Percentiles rank a stretch among this genome's conserved stretches.
These are phyloP conservation scores for Sepioteuthis lessoniana DNA, from an alignment of 2,888 invertebrate species.

Conservation along the genomic window DNA sequence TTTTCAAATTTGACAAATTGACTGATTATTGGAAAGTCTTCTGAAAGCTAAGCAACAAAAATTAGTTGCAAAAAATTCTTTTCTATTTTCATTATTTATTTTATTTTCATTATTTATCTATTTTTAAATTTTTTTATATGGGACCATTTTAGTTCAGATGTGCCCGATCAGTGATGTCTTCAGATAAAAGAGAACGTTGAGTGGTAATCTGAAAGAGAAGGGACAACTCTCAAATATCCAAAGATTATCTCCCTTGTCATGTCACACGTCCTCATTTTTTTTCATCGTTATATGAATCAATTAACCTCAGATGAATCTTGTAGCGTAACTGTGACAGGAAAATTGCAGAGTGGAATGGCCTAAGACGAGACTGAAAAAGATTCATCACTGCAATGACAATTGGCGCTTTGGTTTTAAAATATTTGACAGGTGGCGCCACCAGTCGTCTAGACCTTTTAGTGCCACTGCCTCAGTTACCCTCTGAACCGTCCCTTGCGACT, in stretches of 20 bases:
- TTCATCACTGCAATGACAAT: neutral
- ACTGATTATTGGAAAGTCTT: too few relatives aligned
- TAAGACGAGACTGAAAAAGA: neutral
- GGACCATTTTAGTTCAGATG: too few relatives aligned
- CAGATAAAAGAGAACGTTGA: neutral
- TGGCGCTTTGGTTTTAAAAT: neutral
- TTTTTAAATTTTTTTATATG: too few relatives aligned
- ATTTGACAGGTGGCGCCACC: conserved; percentile 23
- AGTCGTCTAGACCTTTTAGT: neutral
- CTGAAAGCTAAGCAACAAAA: too few relatives aligned
- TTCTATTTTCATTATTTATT: too few relatives aligned
- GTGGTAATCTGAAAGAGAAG: neutral
- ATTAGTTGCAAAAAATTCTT: too few relatives aligned
- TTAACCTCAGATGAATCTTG: neutral
- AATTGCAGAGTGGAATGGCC: neutral
- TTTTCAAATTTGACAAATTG: too few relatives aligned
- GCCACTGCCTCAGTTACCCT: neutral
- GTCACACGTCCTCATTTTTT: neutral
- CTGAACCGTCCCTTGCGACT: neutral
- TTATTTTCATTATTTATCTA: too few relatives aligned
- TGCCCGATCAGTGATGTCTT: too few relatives aligned
- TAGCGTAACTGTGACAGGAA: neutral
- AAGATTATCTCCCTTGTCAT: neutral
- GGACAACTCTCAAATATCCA: neutral
- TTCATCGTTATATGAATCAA: neutral